Base-by-base conservation (phyloP, 2,797 vertebrate species). In the Gymnocypris eckloni region DNA sequence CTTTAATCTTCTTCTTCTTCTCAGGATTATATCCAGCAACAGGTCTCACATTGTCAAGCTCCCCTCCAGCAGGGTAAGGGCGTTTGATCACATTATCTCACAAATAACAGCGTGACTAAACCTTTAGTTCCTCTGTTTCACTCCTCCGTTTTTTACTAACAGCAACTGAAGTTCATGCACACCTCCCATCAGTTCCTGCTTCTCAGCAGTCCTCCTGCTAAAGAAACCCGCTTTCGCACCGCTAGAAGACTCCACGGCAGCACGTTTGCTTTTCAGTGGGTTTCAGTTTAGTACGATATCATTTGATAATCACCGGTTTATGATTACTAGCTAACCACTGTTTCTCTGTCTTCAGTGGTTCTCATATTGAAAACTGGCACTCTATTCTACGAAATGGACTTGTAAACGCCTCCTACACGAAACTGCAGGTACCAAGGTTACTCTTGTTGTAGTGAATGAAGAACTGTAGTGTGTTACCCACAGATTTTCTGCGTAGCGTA, bases 101-200 rank as follows among this genome's bases (percentile, higher is more conserved):
- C n/a, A 33, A 59, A 73, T 22, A 61, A 20, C 41, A 41, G 64
- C 20, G 52, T 79, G 45, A n/a, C 28, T 72, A 37, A 78, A 41
- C 41, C 22, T 67, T 64, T 4, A 67, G 67, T 56, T 67, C 10
- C 59, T 76, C 12, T 48, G 43, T 75, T 80, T 84, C 18, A 6
- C 33, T 15, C 18, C 41, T 84, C 45, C 18, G 1, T 52, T 67
- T 81, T 79, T 22, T 83, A 90, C 85, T 93, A 91, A 86, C 92
- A 99, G 98, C 98, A 98, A 93, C 96, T 99, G 91, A 97, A 95
- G 93, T 99, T 99, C 93, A 99, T 99, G 98, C 97, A 97, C 96
- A 99, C 98, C 54, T 97, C 97, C 56, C 98, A 99, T 94, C 98
- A 99, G 94, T 99, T 98, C 94, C 96, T 99, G 92, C 94, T 99